A percentile compares a stretch with the other conserved stretches of the same genome.
phyloP scores from a whole-genome alignment of 2,797 vertebrate species.

The Sternarchorhynchus goeldii region DNA sequence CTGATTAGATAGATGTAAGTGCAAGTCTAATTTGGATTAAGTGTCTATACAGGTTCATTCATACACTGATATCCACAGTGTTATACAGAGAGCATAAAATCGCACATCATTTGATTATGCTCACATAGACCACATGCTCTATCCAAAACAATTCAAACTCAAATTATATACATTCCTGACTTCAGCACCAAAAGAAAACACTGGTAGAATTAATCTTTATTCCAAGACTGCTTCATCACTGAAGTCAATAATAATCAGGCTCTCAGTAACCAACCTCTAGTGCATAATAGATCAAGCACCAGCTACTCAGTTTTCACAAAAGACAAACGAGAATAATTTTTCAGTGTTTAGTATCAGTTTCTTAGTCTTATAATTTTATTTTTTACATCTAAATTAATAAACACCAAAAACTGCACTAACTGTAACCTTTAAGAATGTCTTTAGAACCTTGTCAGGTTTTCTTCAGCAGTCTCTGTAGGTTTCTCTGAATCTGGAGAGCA shows the following conservation, averaged over 20 bases:
- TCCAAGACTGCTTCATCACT: slow-evolving; percentile 14
- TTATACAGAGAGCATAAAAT: not conserved
- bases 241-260: slow-evolving; percentile 33
- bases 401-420: not conserved
- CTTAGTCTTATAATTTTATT: not conserved
- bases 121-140: not conserved
- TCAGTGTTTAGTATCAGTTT: not conserved
- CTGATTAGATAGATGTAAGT: not conserved
- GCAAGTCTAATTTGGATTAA: not conserved
- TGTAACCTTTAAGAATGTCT: not conserved
- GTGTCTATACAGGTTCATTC: not conserved
- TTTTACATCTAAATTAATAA: not conserved
- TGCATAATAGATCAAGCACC: not conserved
- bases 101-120: no score
- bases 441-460: slow-evolving; percentile 56
- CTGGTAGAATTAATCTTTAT: slow-evolving; percentile 13
- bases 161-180: not conserved
- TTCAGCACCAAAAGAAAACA: slow-evolving; percentile 15
- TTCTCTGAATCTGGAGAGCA: slow-evolving; percentile 71
- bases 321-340: not conserved
- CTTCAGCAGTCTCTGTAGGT: slow-evolving; percentile 73
- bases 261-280: slow-evolving; percentile 7
- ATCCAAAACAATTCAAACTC: not conserved
- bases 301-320: not conserved
- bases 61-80: not conserved